Conservation (phyloP, 1,140 invertebrate species). For the Magallana angulata region DNA sequence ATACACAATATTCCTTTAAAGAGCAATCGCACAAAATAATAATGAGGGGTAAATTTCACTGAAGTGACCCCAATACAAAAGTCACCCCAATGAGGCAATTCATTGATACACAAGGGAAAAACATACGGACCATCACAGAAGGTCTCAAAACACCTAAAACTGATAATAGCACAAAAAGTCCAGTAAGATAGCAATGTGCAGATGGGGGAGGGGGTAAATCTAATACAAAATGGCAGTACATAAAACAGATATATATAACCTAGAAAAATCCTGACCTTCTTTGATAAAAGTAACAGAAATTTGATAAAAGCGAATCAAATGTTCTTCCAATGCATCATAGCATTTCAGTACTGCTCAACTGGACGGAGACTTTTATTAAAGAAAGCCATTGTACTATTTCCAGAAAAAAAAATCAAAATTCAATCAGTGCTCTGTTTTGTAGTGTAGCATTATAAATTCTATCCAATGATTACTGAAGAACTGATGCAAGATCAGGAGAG, state of each 20-base stretch:
- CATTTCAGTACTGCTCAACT: constrained; percentile 8
- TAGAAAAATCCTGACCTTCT: constrained; percentile 35
- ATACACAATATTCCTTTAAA: constrained; percentile 18
- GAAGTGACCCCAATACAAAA: not conserved
- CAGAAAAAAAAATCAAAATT: not conserved
- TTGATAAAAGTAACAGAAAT: constrained; percentile 39
- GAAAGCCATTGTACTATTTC: constrained; percentile 29
- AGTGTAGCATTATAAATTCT: not conserved
- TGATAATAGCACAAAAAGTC: constrained; percentile 26
- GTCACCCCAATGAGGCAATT: not conserved
- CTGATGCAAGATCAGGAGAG: not conserved
- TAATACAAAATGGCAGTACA: constrained; percentile 15
- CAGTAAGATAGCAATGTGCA: not conserved
- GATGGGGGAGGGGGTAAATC: not conserved
- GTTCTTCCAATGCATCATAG: not conserved
- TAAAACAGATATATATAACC: constrained; percentile 13
- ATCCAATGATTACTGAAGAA: not conserved
- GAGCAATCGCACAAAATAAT: not conserved
- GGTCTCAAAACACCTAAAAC: constrained; percentile 11
- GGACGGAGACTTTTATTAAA: constrained; percentile 43
- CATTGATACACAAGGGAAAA: not conserved
- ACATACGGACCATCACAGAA: not conserved
- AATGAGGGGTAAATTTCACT: not conserved
- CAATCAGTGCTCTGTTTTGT: not conserved
- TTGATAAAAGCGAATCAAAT: not conserved